Conservation (phyloP, 2,113 vertebrate genomes). For the Nibea coibor region DNA sequence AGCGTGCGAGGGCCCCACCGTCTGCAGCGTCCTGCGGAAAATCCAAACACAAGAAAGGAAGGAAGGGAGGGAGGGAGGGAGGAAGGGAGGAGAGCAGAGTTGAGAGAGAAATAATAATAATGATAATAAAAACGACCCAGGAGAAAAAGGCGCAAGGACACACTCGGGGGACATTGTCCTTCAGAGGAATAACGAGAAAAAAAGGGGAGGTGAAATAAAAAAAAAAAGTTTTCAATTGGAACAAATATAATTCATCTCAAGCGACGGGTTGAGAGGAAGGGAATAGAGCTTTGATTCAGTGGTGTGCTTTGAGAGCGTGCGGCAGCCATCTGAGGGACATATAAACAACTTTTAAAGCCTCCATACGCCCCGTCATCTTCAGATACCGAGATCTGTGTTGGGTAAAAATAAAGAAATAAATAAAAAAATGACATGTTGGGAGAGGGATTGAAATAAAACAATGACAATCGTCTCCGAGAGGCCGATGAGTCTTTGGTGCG, state of each 20-base stretch:
- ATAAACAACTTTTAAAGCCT: constrained; percentile 68
- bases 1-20: constrained; percentile 96
- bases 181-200: constrained; percentile 44
- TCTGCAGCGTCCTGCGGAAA: constrained; percentile 92
- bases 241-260: constrained; percentile 66
- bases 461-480: constrained; percentile 40
- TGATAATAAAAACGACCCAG: constrained; percentile 12
- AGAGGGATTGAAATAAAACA: constrained; percentile 45
- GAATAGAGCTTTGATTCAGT: constrained; percentile 44
- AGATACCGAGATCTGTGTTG: constrained; percentile 34
- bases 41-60: constrained; percentile 17
- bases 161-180: constrained; percentile 41
- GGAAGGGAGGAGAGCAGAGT: not conserved
- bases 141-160: constrained; percentile 52
- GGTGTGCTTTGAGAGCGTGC: constrained; percentile 31
- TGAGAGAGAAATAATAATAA: constrained; percentile 21
- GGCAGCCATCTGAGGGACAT: constrained; percentile 51
- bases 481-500: constrained; percentile 8
- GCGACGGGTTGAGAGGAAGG: constrained; percentile 30
- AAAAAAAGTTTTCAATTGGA: constrained; percentile 50
- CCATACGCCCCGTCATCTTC: constrained; percentile 45
- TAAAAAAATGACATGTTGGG: constrained; percentile 19
- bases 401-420: constrained; percentile 10
- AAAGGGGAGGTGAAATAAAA: not conserved
- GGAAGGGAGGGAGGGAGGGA: not conserved